Evolutionary conservation across 2,888 invertebrate genomes (phyloP).

Genomic region (Pedicia rivosa): DNA sequence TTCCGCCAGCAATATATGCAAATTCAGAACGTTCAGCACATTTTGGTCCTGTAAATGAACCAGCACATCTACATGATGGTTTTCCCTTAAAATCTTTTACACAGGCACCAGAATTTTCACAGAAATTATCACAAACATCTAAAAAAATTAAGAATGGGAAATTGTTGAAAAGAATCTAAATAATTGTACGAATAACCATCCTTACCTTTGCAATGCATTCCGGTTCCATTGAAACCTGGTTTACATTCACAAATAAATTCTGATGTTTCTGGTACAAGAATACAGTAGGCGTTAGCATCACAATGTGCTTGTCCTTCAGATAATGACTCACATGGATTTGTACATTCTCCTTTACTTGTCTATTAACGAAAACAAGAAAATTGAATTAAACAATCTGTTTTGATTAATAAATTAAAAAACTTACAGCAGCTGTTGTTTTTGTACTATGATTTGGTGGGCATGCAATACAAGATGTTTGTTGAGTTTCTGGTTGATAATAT

Average conservation of each 20-base stretch:
- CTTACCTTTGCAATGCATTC: constrained; percentile 61
- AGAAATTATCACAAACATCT: constrained; percentile 72
- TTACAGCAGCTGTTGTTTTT: constrained; percentile 61
- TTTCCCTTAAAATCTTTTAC: constrained; percentile 69
- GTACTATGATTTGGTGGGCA: constrained; percentile 89
- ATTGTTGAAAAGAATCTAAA: too few species aligned
- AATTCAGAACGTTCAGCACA: constrained; percentile 88
- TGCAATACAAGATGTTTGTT: constrained; percentile 70
- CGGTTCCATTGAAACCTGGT: constrained; percentile 82
- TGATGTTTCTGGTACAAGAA: constrained; percentile 64
- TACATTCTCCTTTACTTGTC: constrained; percentile 69
- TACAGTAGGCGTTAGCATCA: constrained; percentile 73
- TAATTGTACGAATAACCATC: too few species aligned
- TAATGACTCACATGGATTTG: constrained; percentile 74
- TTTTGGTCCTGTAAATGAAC: constrained; percentile 80
- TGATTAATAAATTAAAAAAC: constrained; percentile 20
- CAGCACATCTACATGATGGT: constrained; percentile 77
- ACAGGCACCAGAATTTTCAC: constrained; percentile 81
- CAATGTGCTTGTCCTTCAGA: constrained; percentile 68
- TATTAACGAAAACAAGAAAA: constrained; percentile 21
- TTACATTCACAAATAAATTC: constrained; percentile 87
- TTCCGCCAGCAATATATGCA: constrained; percentile 87
- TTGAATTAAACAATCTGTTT: neutral
- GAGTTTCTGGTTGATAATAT: constrained; percentile 76
- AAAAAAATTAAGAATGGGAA: too few species aligned